phyloP scores from a whole-genome alignment of 2,797 vertebrate genomes.

The Meda fulgida region DNA sequence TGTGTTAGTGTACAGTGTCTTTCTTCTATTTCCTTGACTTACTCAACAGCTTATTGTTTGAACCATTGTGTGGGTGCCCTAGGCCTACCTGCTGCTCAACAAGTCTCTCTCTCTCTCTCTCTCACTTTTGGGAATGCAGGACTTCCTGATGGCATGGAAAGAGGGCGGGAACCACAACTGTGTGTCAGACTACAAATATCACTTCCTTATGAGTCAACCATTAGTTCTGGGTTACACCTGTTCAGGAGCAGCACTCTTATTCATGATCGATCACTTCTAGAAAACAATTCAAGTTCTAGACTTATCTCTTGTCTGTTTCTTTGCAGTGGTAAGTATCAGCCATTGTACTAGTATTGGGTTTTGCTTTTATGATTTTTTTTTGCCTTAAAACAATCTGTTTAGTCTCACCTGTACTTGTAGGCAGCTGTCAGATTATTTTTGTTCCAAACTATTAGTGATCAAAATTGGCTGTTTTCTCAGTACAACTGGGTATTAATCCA shows the following conservation, averaged over 20 bases:
- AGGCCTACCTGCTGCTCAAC: constrained; percentile 18
- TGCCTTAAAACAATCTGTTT: constrained; percentile 4
- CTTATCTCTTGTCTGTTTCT: not conserved
- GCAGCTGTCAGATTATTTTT: not conserved
- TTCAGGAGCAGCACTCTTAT: constrained; percentile 2
- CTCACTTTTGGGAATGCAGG: constrained; percentile 60
- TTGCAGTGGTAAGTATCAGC: constrained; percentile 37
- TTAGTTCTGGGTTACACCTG: constrained; percentile 21
- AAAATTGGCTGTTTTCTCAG: not conserved
- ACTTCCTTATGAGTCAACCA: constrained; percentile 31
- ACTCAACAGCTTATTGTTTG: constrained; percentile 29
- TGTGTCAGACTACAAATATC: constrained; percentile 40
- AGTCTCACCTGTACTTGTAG: not conserved
- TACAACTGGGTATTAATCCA: not conserved
- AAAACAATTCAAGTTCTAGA: not conserved
- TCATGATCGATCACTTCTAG: not conserved
- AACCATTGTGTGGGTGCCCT: constrained; percentile 35
- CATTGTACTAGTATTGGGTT: not conserved
- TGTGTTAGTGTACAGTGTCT: not conserved
- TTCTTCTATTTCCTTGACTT: constrained; percentile 14
- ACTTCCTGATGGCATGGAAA: constrained; percentile 70
- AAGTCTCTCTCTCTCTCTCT: constrained; percentile 4
- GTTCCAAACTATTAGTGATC: not conserved
- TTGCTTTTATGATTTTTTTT: not conserved
- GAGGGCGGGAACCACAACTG: constrained; percentile 62